These are phyloP conservation scores for Apamea crenata DNA, from an alignment of 2,888 invertebrate genomes.

Conservation along the genomic window DNA sequence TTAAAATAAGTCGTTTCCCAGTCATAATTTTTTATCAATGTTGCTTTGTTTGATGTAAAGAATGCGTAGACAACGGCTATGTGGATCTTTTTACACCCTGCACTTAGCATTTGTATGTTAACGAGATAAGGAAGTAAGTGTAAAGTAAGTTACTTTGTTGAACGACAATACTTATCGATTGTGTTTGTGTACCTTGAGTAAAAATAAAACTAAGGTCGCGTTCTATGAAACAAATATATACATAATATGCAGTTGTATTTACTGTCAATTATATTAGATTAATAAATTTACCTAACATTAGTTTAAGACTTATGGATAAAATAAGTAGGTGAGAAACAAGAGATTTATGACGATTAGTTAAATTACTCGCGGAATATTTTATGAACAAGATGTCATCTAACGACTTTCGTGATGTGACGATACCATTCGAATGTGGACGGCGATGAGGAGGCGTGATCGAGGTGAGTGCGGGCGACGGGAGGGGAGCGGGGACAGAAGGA, in stretches of 20 bases:
- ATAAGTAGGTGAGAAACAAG: constrained; percentile 27
- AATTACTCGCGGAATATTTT: constrained; percentile 37
- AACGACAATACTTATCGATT: constrained; percentile 52
- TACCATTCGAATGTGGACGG: constrained; percentile 46
- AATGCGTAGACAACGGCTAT: neutral
- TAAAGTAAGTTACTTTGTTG: neutral
- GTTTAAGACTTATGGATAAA: constrained; percentile 13
- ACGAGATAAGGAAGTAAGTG: neutral
- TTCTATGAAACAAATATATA: constrained; percentile 20
- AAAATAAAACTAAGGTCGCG: constrained; percentile 1
- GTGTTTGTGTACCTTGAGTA: neutral
- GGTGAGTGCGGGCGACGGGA: constrained; percentile 55
- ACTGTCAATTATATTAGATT: constrained; percentile 8
- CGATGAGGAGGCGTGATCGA: constrained; percentile 60
- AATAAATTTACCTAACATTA: constrained; percentile 26
- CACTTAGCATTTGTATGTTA: neutral
- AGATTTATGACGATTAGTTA: constrained; percentile 43
- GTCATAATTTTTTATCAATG: neutral
- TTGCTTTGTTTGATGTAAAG: neutral
- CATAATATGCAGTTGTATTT: constrained; percentile 27
- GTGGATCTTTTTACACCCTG: neutral
- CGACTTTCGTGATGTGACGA: constrained; percentile 41
- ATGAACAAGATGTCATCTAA: constrained; percentile 40
- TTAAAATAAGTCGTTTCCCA: neutral
- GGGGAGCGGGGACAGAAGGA: constrained; percentile 24